These are phyloP conservation scores for Rhagoletis zephyria DNA, from an alignment of 1,140 invertebrate species.

Conservation along the genomic window DNA sequence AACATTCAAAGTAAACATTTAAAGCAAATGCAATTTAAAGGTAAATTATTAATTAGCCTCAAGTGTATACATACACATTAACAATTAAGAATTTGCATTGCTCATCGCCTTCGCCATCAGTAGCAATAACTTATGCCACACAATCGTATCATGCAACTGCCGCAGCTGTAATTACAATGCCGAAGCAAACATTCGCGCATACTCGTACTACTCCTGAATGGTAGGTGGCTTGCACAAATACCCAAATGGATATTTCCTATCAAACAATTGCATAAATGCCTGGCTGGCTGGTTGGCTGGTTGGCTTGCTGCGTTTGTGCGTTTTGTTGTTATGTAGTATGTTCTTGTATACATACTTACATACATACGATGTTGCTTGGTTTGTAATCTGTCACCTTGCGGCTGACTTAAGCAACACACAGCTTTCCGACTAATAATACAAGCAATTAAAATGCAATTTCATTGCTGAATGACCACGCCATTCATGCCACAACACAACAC, in stretches of 20 bases:
- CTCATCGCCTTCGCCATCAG: neutral
- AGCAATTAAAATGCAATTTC: slow-evolving; percentile 52
- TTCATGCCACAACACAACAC: neutral
- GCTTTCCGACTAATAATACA: slow-evolving; percentile 39
- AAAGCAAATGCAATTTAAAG: neutral
- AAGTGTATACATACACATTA: neutral
- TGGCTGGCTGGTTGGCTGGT: neutral
- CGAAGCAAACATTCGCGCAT: neutral
- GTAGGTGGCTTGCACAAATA: neutral
- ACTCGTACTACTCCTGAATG: neutral
- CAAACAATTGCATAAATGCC: neutral
- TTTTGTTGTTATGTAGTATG: neutral
- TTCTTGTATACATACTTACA: too few species aligned
- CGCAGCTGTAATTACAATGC: neutral
- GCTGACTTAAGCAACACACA: slow-evolving; percentile 30
- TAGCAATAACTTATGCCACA: neutral
- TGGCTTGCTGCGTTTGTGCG: neutral
- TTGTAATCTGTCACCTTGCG: slow-evolving; percentile 46
- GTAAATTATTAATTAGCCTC: neutral
- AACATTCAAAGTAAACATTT: neutral
- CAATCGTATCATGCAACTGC: neutral
- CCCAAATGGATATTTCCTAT: slow-evolving; percentile 18
- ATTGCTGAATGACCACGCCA: slow-evolving; percentile 45
- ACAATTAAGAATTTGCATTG: neutral
- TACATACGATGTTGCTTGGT: neutral